Evolutionary conservation across 1,140 invertebrate species (phyloP).

Genomic region (Dendroctonus valens): DNA sequence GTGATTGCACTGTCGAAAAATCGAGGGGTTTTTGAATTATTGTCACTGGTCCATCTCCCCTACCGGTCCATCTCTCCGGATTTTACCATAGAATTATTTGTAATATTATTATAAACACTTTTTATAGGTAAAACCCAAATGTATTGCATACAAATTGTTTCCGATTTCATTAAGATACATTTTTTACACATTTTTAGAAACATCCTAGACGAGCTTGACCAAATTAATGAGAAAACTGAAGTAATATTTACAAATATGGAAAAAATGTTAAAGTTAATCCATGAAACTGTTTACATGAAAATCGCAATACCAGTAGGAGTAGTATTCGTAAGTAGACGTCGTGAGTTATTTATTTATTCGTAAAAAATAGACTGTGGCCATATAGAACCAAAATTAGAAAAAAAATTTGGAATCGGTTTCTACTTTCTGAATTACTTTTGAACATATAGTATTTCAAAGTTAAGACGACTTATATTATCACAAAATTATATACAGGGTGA

Average conservation of each 20-base stretch:
- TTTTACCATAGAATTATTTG: too few relatives aligned
- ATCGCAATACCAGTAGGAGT: conserved; percentile 61
- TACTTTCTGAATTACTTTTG: too few relatives aligned
- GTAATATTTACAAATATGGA: conserved; percentile 51
- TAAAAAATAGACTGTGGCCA: not conserved
- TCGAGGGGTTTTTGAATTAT: too few relatives aligned
- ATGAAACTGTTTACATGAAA: conserved; percentile 59
- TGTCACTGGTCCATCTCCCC: too few relatives aligned
- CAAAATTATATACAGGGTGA: too few relatives aligned
- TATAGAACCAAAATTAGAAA: not conserved
- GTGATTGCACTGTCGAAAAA: too few relatives aligned
- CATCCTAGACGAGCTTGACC: conserved; percentile 57
- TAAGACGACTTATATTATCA: too few relatives aligned
- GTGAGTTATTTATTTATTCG: not conserved
- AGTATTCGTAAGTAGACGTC: conserved; percentile 60
- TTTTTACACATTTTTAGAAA: conserved; percentile 50
- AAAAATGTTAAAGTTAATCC: conserved; percentile 54
- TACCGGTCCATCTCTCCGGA: too few relatives aligned
- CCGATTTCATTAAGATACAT: too few relatives aligned
- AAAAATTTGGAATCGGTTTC: not conserved
- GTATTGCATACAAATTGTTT: too few relatives aligned
- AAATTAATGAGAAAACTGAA: conserved; percentile 52
- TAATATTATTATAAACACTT: not conserved
- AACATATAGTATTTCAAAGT: too few relatives aligned
- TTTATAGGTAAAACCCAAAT: not conserved